A percentile compares a stretch with the other conserved stretches of the same genome.
Conservation (phyloP, 2,113 vertebrate genomes). For the Pelobates fuscus region DNA sequence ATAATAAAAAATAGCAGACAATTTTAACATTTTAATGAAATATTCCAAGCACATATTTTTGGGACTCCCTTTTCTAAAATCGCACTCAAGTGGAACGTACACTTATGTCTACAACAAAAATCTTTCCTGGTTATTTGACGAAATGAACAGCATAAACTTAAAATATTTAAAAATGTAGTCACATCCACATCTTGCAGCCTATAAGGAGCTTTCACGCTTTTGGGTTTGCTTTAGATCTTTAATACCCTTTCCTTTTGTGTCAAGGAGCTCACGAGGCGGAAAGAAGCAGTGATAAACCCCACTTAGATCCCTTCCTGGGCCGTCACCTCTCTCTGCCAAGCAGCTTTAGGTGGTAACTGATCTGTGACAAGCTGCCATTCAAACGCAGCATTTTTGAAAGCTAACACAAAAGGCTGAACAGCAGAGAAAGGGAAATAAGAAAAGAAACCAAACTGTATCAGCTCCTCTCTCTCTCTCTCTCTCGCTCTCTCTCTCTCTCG, state of each 20-base stretch:
- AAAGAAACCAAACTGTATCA: constrained; percentile 75
- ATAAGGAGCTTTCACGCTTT: constrained; percentile 99
- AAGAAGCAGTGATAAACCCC: constrained; percentile 99
- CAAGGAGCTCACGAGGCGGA: constrained; percentile 97
- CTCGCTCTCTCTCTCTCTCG: constrained; percentile 48
- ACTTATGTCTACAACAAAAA: constrained; percentile 86
- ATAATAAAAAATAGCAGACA: constrained; percentile 59
- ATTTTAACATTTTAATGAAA: constrained; percentile 70
- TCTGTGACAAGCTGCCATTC: constrained; percentile 99
- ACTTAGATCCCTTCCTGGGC: constrained; percentile 99
- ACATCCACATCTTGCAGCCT: constrained; percentile 95
- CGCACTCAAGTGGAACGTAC: constrained; percentile 84
- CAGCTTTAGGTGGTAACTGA: constrained; percentile 99
- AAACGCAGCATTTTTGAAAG: constrained; percentile 97
- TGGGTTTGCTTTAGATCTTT: constrained; percentile 99
- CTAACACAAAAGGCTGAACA: constrained; percentile 89
- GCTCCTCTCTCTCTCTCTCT: too few species aligned
- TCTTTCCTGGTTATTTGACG: constrained; percentile 82
- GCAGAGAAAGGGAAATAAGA: constrained; percentile 75
- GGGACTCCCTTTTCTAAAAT: constrained; percentile 82
- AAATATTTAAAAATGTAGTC: constrained; percentile 99
- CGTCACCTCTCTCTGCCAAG: constrained; percentile 96
- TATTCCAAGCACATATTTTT: constrained; percentile 84
- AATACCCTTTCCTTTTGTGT: constrained; percentile 99
- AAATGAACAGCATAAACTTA: constrained; percentile 88